Evolutionary conservation across 2,888 invertebrate genomes (phyloP), one percentile per base, ranked within the genome.

Genomic region (Agrochola lychnidis): DNA sequence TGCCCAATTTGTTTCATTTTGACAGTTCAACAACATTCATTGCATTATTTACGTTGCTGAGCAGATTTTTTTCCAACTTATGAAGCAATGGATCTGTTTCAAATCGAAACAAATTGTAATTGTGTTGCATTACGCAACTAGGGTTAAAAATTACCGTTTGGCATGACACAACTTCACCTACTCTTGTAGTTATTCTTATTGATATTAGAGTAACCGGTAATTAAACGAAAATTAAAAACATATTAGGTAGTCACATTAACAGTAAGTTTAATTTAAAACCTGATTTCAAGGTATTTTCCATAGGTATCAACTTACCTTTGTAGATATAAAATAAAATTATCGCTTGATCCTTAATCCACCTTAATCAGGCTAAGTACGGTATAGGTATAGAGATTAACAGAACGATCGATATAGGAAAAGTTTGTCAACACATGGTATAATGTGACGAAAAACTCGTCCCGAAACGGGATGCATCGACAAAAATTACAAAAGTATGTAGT

Each of bases 211-310:
- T 14, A 19, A 30, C 12, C 0, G 30, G 48, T 22, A 19, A 66
- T 45, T 48, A 30, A 30, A 66, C 22, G 12, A 30, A 30, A 48
- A 67, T 67, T 66, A 66, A 48, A 30, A 14, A 48, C 12, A 22
- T 12, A 66, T 48, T 30, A 30, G 30, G 30, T 30, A 67, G 7
- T 48, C 7, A 48, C 19, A 48, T 14, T 66, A 30, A 22, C 30
- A 66, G 30, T 30, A 7, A 4, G 2, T 30, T 48, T 48, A 45
- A 45, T 66, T 48, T 48, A 22, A 48, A 66, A 48, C 66, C 7
- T 22, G 48, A 48, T 66, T 66, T 30, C 45, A 25, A 25, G 45
- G 25, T 66, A 66, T 48, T 48, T 66, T 66, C 66, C 48, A 48
- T 48, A 22, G 30, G 14, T 62, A 22, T 12, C 40, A 62, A 40